Percentiles rank a stretch among this genome's conserved stretches.
Evolutionary conservation across 1,140 invertebrate species (phyloP).

Genomic region (Argopecten irradians): DNA sequence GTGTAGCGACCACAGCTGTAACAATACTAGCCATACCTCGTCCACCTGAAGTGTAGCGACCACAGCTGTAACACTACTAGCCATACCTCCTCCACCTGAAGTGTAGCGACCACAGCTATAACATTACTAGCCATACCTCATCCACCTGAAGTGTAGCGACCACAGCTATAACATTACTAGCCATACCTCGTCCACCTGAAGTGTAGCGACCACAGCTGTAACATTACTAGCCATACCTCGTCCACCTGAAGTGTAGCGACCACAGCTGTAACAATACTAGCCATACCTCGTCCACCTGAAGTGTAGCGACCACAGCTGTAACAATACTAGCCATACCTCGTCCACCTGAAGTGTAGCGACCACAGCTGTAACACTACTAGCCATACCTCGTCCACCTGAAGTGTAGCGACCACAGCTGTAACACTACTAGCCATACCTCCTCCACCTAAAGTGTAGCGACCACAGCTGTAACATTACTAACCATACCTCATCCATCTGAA

Average conservation of each 20-base stretch:
- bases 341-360: conserved; percentile 88
- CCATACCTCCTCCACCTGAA: conserved; percentile 87
- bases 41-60: conserved; percentile 88
- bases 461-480: conserved; percentile 88
- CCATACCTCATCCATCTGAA: conserved; percentile 79
- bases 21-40: conserved; percentile 64
- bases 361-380: conserved; percentile 90
- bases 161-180: conserved; percentile 88
- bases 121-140: conserved; percentile 65
- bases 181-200: conserved; percentile 79
- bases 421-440: conserved; percentile 91
- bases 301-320: conserved; percentile 93
- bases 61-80: conserved; percentile 90
- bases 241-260: conserved; percentile 88
- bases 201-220: conserved; percentile 93
- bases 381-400: conserved; percentile 87
- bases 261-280: conserved; percentile 88
- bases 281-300: conserved; percentile 79
- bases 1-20: conserved; percentile 93
- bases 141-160: conserved; percentile 88
- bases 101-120: conserved; percentile 93
- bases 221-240: conserved; percentile 64
- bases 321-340: conserved; percentile 64
- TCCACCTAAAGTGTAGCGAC: conserved; percentile 88
- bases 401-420: conserved; percentile 93